Conservation (phyloP, 2,797 vertebrate species). For the Aselliscus stoliczkanus region DNA sequence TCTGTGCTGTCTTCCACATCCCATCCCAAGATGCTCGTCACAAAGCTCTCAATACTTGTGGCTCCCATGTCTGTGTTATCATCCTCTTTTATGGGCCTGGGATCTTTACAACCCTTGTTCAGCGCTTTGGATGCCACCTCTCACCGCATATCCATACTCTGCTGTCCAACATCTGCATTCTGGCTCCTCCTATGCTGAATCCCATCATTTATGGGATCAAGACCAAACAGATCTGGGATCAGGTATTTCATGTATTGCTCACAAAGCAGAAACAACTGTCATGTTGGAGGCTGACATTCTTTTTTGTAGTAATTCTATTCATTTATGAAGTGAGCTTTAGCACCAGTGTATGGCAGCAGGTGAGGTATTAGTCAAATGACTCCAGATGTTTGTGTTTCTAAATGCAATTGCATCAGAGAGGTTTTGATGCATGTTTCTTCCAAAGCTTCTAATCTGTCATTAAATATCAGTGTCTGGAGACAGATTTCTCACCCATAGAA, state of each 20-base stretch:
- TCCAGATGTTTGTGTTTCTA: background rate
- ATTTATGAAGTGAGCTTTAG: background rate
- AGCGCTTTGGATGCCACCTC: constrained; percentile 5
- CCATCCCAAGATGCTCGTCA: background rate
- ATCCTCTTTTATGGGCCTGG: constrained; percentile 45
- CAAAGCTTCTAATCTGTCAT: background rate
- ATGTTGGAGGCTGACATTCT: background rate
- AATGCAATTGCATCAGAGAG: background rate
- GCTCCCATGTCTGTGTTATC: constrained; percentile 44
- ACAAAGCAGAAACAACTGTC: background rate
- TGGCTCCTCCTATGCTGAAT: background rate
- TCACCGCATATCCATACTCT: background rate
- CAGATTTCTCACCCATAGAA: background rate
- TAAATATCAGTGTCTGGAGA: background rate
- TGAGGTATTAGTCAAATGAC: background rate
- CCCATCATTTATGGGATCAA: too few relatives aligned
- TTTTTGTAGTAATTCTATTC: background rate
- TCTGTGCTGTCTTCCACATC: background rate
- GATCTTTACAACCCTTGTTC: constrained; percentile 14
- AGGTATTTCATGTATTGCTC: background rate
- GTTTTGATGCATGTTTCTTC: background rate
- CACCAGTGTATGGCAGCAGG: too few relatives aligned
- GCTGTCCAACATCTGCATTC: background rate
- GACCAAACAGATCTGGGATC: background rate
- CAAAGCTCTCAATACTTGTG: constrained; percentile 43